These are phyloP conservation scores for Lycocorax pyrrhopterus DNA, from an alignment of 2,113 vertebrate genomes.

Conservation along the genomic window DNA sequence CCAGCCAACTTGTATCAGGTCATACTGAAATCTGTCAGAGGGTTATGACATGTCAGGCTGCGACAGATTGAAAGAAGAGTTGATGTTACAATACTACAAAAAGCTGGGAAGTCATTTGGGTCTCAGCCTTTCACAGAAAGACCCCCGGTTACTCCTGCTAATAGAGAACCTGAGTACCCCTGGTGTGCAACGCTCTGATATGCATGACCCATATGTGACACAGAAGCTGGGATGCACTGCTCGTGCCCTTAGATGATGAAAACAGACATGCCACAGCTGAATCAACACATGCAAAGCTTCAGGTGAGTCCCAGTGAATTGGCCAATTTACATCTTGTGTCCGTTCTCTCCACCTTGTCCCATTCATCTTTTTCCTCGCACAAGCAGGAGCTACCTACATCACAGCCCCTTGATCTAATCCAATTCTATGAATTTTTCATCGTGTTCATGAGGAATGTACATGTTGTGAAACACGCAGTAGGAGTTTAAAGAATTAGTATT, in stretches of 20 bases:
- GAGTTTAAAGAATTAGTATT: neutral
- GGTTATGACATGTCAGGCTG: neutral
- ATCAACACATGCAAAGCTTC: neutral
- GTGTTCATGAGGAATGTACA: neutral
- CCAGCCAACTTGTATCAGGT: neutral
- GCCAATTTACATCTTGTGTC: neutral
- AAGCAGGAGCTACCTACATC: neutral
- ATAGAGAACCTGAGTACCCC: neutral
- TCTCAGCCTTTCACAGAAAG: neutral
- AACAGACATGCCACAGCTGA: neutral
- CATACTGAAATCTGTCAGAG: neutral
- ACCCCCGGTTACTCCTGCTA: neutral
- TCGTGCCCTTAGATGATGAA: neutral
- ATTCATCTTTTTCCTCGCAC: neutral
- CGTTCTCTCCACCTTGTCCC: neutral
- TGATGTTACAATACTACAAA: neutral
- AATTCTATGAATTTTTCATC: neutral
- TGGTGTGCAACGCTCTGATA: neutral
- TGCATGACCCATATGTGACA: neutral
- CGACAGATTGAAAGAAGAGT: neutral
- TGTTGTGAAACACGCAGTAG: neutral
- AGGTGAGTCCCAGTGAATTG: neutral
- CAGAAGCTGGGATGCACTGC: neutral
- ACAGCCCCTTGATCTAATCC: neutral
- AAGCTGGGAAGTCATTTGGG: neutral